Percentiles rank a stretch among this genome's conserved stretches.
Conservation (phyloP, 2,113 vertebrate species). For the Bombycilla garrulus region DNA sequence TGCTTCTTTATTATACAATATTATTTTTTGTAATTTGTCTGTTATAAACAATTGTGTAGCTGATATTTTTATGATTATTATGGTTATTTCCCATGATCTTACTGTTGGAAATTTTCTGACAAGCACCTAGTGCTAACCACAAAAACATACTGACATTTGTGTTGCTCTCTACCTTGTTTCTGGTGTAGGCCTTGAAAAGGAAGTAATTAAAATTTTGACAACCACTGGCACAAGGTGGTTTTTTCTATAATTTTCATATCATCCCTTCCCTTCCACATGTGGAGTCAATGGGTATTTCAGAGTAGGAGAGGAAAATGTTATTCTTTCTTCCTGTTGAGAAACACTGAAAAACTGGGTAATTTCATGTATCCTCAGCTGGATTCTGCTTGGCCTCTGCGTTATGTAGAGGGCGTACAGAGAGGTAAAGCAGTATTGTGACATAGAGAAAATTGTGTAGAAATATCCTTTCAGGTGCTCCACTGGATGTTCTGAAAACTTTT, state of each 20-base stretch:
- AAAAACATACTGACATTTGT: neutral
- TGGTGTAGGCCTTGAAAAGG: neutral
- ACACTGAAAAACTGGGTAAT: neutral
- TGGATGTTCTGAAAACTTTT: neutral
- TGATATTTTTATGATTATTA: neutral
- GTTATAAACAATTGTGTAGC: neutral
- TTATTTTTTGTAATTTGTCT: neutral
- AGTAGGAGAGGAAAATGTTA: neutral
- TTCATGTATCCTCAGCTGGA: neutral
- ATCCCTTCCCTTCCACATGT: neutral
- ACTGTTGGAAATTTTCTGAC: neutral
- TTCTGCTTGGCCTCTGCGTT: neutral
- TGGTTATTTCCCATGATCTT: neutral
- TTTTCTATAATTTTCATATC: neutral
- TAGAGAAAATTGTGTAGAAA: neutral
- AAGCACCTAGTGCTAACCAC: neutral
- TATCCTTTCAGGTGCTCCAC: neutral
- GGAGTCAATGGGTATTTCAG: neutral
- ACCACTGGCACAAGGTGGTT: neutral
- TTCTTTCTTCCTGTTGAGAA: neutral
- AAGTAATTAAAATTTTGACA: neutral
- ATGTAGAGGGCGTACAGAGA: neutral
- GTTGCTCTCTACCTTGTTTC: neutral
- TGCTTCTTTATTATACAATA: neutral
- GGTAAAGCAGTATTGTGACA: neutral